Conservation (phyloP, 2,797 vertebrate species). For the Lophotriccus pileatus region DNA sequence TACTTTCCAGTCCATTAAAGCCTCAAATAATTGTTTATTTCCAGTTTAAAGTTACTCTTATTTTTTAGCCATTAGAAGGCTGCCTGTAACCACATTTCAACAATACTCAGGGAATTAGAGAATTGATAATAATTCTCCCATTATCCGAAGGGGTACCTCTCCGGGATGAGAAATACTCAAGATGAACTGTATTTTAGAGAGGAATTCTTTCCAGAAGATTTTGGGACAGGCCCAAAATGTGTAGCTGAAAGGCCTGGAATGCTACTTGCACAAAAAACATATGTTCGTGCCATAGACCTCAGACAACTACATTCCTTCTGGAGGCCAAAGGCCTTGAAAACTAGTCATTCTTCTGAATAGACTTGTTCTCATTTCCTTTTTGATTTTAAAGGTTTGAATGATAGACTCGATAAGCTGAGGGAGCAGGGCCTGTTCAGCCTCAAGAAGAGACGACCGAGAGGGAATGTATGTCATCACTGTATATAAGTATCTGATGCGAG, state of each 20-base stretch:
- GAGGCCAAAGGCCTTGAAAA: conserved; percentile 18
- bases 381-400: background rate
- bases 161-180: conserved; percentile 17
- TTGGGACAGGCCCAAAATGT: conserved; percentile 29
- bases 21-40: conserved; percentile 59
- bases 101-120: conserved; percentile 38
- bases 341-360: background rate
- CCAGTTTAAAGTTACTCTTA: conserved; percentile 52
- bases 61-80: conserved; percentile 36
- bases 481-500: background rate
- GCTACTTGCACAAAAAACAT: conserved; percentile 43
- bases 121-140: conserved; percentile 46
- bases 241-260: conserved; percentile 52
- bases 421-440: background rate
- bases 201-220: conserved; percentile 46
- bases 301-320: conserved; percentile 12
- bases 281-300: conserved; percentile 20
- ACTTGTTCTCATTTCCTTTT: background rate
- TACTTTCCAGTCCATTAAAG: conserved; percentile 66
- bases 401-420: background rate
- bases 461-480: background rate
- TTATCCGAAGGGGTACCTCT: background rate
- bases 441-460: background rate
- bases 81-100: conserved; percentile 47
- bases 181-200: conserved; percentile 21